Percentiles rank a stretch among this genome's conserved stretches.
Conservation (phyloP, 2,113 vertebrate species). For the Tetraodon nigroviridis region DNA sequence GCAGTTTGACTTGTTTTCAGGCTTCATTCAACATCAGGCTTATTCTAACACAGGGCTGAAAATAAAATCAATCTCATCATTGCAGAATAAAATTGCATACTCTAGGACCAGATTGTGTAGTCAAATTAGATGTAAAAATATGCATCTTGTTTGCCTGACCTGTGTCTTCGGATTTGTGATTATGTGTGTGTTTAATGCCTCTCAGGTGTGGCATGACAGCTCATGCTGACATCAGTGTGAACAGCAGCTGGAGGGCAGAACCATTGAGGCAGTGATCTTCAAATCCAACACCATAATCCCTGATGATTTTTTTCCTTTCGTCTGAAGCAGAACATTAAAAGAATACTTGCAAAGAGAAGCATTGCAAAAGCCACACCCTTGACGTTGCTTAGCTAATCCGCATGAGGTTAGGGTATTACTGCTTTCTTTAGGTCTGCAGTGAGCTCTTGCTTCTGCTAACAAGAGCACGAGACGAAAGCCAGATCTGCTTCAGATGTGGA, state of each 20-base stretch:
- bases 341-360: slow-evolving; percentile 17
- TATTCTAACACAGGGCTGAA: too few relatives aligned
- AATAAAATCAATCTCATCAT: too few relatives aligned
- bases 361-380: slow-evolving; percentile 33
- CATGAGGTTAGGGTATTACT: slow-evolving; percentile 8
- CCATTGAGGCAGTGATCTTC: slow-evolving; percentile 49
- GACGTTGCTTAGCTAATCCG: slow-evolving; percentile 11
- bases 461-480: too few relatives aligned
- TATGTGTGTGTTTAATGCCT: not conserved
- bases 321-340: slow-evolving; percentile 28
- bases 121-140: too few relatives aligned
- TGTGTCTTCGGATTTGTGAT: not conserved
- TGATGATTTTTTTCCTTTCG: not conserved
- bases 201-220: not conserved
- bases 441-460: not conserved
- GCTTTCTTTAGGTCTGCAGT: not conserved
- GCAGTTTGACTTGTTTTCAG: too few relatives aligned
- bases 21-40: too few relatives aligned
- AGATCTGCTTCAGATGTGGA: too few relatives aligned
- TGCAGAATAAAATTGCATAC: too few relatives aligned
- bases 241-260: slow-evolving; percentile 47
- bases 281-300: slow-evolving; percentile 36
- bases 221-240: slow-evolving; percentile 5
- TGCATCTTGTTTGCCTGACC: not conserved
- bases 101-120: too few relatives aligned